phyloP scores from a whole-genome alignment of 2,888 invertebrate genomes.

The Volucella inanis region DNA sequence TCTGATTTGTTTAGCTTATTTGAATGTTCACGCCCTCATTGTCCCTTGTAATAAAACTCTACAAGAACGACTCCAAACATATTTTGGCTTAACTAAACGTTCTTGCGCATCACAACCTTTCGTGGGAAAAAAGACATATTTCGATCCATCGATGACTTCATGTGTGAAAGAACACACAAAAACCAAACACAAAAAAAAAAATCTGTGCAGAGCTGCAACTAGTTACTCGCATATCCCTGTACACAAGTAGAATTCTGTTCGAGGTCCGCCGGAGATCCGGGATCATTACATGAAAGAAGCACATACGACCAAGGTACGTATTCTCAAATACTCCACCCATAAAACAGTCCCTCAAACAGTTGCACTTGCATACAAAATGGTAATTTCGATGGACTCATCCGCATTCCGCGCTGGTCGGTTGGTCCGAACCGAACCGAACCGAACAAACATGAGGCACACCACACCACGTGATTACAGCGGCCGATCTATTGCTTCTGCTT shows the following conservation, averaged over 20 bases:
- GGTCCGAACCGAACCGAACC: slow-evolving; percentile 30
- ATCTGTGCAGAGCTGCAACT: slow-evolving; percentile 17
- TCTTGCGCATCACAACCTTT: slow-evolving; percentile 29
- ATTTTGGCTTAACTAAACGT: slow-evolving; percentile 39
- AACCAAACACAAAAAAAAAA: slow-evolving; percentile 1
- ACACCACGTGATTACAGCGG: slow-evolving; percentile 68
- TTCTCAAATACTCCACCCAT: slow-evolving; percentile 72
- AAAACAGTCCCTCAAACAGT: slow-evolving; percentile 74
- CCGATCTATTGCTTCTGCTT: slow-evolving; percentile 71
- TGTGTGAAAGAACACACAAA: slow-evolving; percentile 42
- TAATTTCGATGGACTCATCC: slow-evolving; percentile 75
- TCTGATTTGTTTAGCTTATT: slow-evolving; percentile 33
- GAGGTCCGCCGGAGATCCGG: slow-evolving; percentile 75
- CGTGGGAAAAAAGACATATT: slow-evolving; percentile 49
- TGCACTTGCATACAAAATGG: slow-evolving; percentile 75
- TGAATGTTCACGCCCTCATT: slow-evolving; percentile 12
- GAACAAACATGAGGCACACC: slow-evolving; percentile 72
- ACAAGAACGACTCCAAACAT: slow-evolving; percentile 20
- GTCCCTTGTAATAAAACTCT: background rate
- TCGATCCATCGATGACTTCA: slow-evolving; percentile 42
- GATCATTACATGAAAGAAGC: slow-evolving; percentile 68
- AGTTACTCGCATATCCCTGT: slow-evolving; percentile 46
- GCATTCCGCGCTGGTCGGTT: slow-evolving; percentile 70
- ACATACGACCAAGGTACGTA: slow-evolving; percentile 21
- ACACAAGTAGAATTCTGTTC: slow-evolving; percentile 58